These are phyloP conservation scores for Balaeniceps rex DNA, from an alignment of 2,113 vertebrate species.

Conservation along the genomic window DNA sequence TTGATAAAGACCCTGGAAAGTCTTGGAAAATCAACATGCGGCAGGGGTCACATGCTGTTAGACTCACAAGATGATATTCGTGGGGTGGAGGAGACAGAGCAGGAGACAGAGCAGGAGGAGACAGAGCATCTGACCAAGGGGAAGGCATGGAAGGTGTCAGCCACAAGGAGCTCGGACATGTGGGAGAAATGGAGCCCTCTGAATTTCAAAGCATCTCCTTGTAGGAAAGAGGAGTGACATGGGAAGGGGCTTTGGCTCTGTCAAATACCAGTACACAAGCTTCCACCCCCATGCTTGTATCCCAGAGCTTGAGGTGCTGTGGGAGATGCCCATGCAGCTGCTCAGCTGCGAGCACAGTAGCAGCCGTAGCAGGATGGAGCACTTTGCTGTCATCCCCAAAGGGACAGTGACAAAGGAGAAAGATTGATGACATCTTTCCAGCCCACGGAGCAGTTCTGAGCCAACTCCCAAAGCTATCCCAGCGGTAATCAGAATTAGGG, in stretches of 20 bases:
- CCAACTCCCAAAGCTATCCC: background rate
- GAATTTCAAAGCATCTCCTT: background rate
- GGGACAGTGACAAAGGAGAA: background rate
- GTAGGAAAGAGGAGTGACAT: background rate
- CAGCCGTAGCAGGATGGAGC: background rate
- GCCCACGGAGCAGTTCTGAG: background rate
- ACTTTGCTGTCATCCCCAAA: background rate
- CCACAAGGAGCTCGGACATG: background rate
- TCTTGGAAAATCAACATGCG: background rate
- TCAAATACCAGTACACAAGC: background rate
- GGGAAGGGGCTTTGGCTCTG: background rate
- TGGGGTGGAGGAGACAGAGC: background rate
- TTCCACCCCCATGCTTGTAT: background rate
- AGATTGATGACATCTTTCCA: background rate
- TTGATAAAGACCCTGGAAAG: background rate
- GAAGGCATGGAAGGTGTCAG: background rate
- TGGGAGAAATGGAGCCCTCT: background rate
- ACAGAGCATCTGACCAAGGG: background rate
- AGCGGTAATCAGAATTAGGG: background rate
- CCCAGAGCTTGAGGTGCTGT: background rate
- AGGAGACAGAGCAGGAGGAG: background rate
- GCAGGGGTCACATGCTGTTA: background rate
- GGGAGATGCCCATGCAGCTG: background rate
- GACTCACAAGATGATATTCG: background rate
- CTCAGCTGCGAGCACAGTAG: background rate